phyloP scores from a whole-genome alignment of 2,888 invertebrate genomes.

The Dryococelus australis region DNA sequence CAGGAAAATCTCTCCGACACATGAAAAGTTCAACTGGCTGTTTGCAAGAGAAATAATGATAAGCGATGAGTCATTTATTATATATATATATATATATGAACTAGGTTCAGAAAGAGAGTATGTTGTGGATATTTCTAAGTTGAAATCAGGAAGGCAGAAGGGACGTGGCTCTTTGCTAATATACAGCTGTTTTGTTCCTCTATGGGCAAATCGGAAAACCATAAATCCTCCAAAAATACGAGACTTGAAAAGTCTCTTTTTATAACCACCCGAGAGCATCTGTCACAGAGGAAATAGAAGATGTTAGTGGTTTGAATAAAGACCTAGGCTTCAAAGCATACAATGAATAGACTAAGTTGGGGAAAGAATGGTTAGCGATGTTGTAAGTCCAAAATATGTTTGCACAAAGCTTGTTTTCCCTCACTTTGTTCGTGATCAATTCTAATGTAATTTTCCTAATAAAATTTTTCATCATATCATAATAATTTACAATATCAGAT shows the following conservation, averaged over 20 bases:
- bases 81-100: not conserved
- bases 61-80: not conserved
- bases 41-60: not conserved
- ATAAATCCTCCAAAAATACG: conserved; percentile 6
- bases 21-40: not conserved
- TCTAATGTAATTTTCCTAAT: not conserved
- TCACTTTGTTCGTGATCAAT: not conserved
- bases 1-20: not conserved
- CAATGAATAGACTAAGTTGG: not conserved
- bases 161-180: too few species aligned
- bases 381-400: not conserved
- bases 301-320: not conserved
- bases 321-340: not conserved
- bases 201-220: too few species aligned
- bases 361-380: not conserved
- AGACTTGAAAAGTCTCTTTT: not conserved
- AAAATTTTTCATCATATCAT: not conserved
- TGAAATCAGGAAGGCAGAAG: not conserved
- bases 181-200: not conserved
- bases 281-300: not conserved
- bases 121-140: not conserved
- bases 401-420: not conserved
- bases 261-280: not conserved
- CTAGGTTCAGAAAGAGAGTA: conserved; percentile 9
- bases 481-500: not conserved